Evolutionary conservation across 1,140 invertebrate species (phyloP), one percentile per base, ranked within the genome.

Genomic region (Tetragnatha versicolor): DNA sequence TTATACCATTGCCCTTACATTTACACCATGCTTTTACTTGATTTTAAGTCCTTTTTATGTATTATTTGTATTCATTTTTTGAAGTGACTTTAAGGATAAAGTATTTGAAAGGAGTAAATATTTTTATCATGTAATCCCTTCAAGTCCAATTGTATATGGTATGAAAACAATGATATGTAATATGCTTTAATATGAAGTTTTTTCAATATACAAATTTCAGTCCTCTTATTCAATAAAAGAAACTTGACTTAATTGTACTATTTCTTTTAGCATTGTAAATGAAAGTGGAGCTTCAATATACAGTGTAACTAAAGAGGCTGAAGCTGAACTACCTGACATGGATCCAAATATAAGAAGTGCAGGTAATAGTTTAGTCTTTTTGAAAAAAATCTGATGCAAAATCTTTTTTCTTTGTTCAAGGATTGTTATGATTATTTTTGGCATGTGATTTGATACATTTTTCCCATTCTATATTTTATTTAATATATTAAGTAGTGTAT

Each of bases 221-320:
- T 49, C 22, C 17, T 47, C 20, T 47, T 53, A 20, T 53, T 10
- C 2, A 37, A 3, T 60, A 61, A 39, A 27, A 73, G 12, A 7
- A 58, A 58, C 12, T 20, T 55, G 35, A 35, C 10, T 22, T 37
- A 42, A 65, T 45, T 37, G 0, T 25, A 3, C 3, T 55, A 20
- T 31, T 25, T n/a, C 22, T 82, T 84, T 49, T 72, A 92, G 93
- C 7, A 95, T 97, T 81, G 92, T 97, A 0, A 92, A 92, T 82
- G 95, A 98, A 86, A 89, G 91, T 83, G 95, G 95, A 0, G 93
- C 93, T 0, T 96, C 94, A 3, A 92, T 96, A 82, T 98, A 97
- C 84, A 96, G 94, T 31, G 92, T 93, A 70, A 92, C 93, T 77
- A 86, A 90, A 55, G 91, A 93, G 84, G 95, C 95, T 0, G 88